Evolutionary conservation across 2,888 invertebrate genomes (phyloP), one percentile per base, ranked within the genome.

Genomic region (Eristalis arbustorum): DNA sequence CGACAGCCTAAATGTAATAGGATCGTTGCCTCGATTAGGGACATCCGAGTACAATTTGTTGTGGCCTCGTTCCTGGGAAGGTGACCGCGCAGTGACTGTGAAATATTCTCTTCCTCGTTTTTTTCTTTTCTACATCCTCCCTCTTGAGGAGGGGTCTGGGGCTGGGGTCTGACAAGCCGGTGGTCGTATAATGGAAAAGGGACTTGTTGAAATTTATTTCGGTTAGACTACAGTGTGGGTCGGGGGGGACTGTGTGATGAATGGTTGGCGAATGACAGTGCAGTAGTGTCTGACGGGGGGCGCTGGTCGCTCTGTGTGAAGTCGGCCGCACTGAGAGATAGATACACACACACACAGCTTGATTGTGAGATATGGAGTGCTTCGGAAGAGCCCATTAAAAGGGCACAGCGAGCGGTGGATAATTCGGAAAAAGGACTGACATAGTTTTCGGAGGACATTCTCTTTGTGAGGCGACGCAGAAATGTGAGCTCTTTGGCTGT

Each of bases 21-120:
- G 77, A 77, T 78, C 81, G 73, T 25, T 23, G 40, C 37, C 67
- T 78, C 85, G 77, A 82, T 87, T 87, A 74, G 69, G 82, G 82
- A 82, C 82, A 87, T 87, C 85, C 85, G 85, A 82, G 63, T 78
- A 71, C 82, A 82, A 87, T 87, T 87, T 87, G 82, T 71, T 61
- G 67, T 49, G 49, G 76, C 42, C 25, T 57, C 10, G 37, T 63
- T 80, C 68, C 25, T 37, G 37, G 34, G 40, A 85, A 67, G 56
- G 76, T 73, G 67, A 62, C 75, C 72, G 25, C 72, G 25, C 68
- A 67, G 57, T 69, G 28, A 56, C 49, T 18, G 37, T 23, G 14
- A 61, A 13, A 18, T 42, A 31, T n/a, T 28, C 23, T 22, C n/a
- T 49, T 63, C 40, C 28, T 40, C 31, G 28, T 56, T 63, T 37